phyloP scores from a whole-genome alignment of 2,797 vertebrate genomes.

The Tragopan temminckii region DNA sequence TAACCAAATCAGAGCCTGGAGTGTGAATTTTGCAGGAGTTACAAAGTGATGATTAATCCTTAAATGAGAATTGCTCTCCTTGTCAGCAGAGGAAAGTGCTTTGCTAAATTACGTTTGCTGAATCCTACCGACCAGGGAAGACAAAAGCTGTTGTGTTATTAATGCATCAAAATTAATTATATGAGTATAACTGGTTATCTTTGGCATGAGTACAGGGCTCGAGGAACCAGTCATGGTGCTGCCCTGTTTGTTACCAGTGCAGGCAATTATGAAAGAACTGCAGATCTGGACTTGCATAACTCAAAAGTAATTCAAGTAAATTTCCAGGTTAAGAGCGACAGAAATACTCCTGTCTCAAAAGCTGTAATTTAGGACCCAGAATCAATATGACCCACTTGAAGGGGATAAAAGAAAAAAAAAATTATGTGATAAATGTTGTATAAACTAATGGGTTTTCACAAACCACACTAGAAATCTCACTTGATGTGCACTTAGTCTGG shows the following conservation, averaged over 20 bases:
- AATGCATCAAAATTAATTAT: conserved; percentile 60
- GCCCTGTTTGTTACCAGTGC: conserved; percentile 40
- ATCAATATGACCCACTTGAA: background rate
- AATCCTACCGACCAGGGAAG: conserved; percentile 10
- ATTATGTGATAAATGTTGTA: background rate
- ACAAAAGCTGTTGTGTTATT: conserved; percentile 44
- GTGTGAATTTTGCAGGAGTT: conserved; percentile 40
- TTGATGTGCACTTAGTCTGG: background rate
- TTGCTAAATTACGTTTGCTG: background rate
- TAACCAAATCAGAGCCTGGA: conserved; percentile 40
- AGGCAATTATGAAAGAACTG: conserved; percentile 52
- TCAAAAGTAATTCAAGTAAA: conserved; percentile 1
- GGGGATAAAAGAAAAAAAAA: background rate
- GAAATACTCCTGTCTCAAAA: background rate
- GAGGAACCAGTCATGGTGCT: conserved; percentile 22
- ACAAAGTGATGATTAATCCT: conserved; percentile 28
- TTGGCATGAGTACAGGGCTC: conserved; percentile 58
- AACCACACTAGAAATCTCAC: background rate
- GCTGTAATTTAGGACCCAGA: background rate
- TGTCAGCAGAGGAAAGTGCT: conserved; percentile 8
- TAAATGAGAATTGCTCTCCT: conserved; percentile 17
- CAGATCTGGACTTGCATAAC: conserved; percentile 65
- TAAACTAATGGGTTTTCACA: background rate
- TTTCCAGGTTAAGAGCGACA: conserved; percentile 39
- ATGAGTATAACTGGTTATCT: conserved; percentile 65